Conservation (phyloP, 2,113 vertebrate species). For the Coreoperca whiteheadi region DNA sequence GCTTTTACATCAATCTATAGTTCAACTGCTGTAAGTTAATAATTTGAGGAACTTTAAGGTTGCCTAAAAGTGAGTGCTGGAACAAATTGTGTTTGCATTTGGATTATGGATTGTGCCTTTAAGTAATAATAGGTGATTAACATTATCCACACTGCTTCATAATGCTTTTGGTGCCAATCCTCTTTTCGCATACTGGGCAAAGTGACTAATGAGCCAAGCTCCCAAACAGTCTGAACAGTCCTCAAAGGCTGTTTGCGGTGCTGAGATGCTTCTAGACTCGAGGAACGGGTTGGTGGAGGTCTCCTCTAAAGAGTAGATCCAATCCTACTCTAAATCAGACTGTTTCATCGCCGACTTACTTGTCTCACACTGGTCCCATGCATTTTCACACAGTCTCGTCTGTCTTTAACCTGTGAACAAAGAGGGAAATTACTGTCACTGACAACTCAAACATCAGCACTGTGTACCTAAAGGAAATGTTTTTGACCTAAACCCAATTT, state of each 20-base stretch:
- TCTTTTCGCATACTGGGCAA: neutral
- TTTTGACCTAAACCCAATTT: neutral
- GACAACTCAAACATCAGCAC: neutral
- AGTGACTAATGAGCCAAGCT: conserved; percentile 14
- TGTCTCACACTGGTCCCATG: conserved; percentile 83
- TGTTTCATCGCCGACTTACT: conserved; percentile 83
- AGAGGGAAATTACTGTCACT: conserved; percentile 21
- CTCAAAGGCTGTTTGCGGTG: neutral
- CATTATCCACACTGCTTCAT: neutral
- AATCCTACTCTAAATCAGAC: conserved; percentile 3
- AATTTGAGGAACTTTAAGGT: neutral
- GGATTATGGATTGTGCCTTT: neutral
- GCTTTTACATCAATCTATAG: no score
- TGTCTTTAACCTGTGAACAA: conserved; percentile 78
- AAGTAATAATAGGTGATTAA: neutral
- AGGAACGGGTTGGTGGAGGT: conserved; percentile 7
- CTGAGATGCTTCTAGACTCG: conserved; percentile 31
- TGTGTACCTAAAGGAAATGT: neutral
- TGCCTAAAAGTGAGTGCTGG: neutral
- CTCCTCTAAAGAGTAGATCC: conserved; percentile 20
- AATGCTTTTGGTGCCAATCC: neutral
- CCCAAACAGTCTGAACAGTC: neutral
- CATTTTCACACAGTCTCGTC: conserved; percentile 87
- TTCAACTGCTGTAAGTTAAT: neutral
- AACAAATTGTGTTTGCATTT: neutral